phyloP scores from a whole-genome alignment of 30 jellyfish, hydroid and myxozoan genomes.

The Hydractinia echinata region DNA sequence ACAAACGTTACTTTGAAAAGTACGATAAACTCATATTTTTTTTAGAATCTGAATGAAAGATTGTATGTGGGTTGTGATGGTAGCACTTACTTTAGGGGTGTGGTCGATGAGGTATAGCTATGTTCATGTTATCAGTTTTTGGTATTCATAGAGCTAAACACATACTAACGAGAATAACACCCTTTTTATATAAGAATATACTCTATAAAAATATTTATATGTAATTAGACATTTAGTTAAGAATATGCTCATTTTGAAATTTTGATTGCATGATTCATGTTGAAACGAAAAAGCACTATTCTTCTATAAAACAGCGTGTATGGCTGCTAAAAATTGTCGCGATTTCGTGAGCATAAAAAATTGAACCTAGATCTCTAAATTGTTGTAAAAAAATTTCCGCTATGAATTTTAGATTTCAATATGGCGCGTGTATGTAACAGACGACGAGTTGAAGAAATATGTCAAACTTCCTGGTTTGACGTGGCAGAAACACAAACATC shows the following conservation, averaged over 20 bases:
- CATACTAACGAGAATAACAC: not conserved
- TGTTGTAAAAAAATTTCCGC: not conserved
- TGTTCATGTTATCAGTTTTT: not conserved
- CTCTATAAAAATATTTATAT: not conserved
- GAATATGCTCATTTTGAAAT: not conserved
- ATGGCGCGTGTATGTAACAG: constrained; percentile 62
- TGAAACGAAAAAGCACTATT: not conserved
- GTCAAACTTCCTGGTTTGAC: constrained; percentile 76
- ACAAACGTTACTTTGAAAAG: not conserved
- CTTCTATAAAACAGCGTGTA: not conserved
- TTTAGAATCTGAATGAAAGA: constrained; percentile 38
- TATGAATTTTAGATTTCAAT: constrained; percentile 16
- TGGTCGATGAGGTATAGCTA: constrained; percentile 63
- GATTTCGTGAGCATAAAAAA: not conserved
- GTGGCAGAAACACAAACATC: constrained; percentile 86
- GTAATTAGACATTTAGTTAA: too few relatives aligned
- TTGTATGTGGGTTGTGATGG: constrained; percentile 56
- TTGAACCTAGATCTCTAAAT: not conserved
- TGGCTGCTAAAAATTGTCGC: not conserved
- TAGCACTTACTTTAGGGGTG: constrained; percentile 57
- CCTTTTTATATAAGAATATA: not conserved
- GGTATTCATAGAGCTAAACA: not conserved
- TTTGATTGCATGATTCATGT: not conserved
- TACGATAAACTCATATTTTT: not conserved
- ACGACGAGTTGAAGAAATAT: constrained; percentile 49